Conservation (phyloP, 2,113 vertebrate genomes). For the rabbit (Oryctolagus cuniculus) region mOryCun1.1 NC_091438.1:138912501-138913000, state of each 20-base stretch:
- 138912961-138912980: not conserved
- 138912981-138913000: not conserved
- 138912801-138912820: not conserved
- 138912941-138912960: not conserved
- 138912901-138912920: not conserved
- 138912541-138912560: not conserved
- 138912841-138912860: not conserved
- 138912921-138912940: not conserved
- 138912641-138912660: not conserved
- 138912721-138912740: too few species aligned
- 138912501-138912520: not conserved
- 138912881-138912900: accelerated
- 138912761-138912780: accelerated
- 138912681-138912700: not conserved
- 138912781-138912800: not conserved
- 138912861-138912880: not conserved
- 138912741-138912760: not conserved
- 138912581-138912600: accelerated
- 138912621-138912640: not conserved
- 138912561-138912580: not conserved
- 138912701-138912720: too few species aligned
- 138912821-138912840: not conserved
- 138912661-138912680: not conserved
- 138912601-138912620: not conserved
- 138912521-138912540: not conserved